Evolutionary conservation across 1,140 invertebrate genomes (phyloP), one percentile per base, ranked within the genome.

Genomic region (Plodia interpunctella): DNA sequence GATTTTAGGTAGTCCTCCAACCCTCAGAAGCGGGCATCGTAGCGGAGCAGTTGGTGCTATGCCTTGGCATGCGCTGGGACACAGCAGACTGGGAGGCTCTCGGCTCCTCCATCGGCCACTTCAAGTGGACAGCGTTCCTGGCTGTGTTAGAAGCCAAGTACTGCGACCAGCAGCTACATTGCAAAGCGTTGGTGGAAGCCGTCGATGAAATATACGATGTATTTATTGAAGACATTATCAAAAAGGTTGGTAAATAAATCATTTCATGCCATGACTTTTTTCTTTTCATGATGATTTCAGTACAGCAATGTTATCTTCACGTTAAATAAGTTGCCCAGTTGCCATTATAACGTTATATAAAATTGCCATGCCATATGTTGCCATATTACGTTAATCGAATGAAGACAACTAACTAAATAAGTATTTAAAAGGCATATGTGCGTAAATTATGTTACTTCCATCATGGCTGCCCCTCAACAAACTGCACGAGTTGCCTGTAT

Each of bases 191-290:
- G 5, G 86, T 91, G 0, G 94, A 95, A 88, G 94, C 94, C 2
- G 92, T 96, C 0, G 91, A 94, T 52, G 94, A 95, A 69, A 90
- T 96, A 15, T 93, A 94, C 73, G 93, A 95, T 66, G 94, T 92
- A n/a, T 95, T 94, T 58, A 92, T 96, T 49, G 92, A 94, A 58
- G 95, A 96, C 88, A 94, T 95, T 35, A 92, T 96, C n/a, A 96
- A 96, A 86, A 96, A 96, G 91, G 94, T 94, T 83, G 10, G 15
- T 44, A 25, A 25, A 25, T 3, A 25, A 25, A 25, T 25, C 21
- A 25, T 25, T 25, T 25, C 21, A 25, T 25, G 21, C 2, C 2
- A 25, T 3, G 21, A 6, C 21, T 3, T 25, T 25, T n/a, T 25
- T 25, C 21, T 3, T 25, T 25, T 6, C 21, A 25, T 6, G 21